These are phyloP conservation scores for Thalassophryne amazonica DNA, from an alignment of 2,797 vertebrate species.

Conservation along the genomic window DNA sequence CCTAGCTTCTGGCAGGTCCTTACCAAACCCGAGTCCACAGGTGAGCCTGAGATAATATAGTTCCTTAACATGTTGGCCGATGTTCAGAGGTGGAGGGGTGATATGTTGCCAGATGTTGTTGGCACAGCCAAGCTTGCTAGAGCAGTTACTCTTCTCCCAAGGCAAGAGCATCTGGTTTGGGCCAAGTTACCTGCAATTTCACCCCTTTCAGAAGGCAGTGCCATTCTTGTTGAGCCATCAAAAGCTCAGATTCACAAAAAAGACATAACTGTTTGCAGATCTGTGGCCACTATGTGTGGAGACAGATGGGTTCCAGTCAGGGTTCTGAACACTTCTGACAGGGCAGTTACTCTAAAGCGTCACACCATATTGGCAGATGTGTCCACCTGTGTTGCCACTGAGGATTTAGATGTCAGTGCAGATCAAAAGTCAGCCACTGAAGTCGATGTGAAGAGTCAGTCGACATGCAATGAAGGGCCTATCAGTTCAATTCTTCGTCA, in stretches of 20 bases:
- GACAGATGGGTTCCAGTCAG: slow-evolving; percentile 2
- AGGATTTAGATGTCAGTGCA: not conserved
- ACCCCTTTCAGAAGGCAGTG: not conserved
- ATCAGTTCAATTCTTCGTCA: not conserved
- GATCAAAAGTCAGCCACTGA: not conserved
- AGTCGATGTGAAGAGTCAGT: not conserved
- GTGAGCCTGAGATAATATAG: not conserved
- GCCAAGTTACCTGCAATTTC: not conserved
- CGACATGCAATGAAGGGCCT: not conserved
- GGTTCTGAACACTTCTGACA: not conserved
- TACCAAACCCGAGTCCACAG: not conserved
- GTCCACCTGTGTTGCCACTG: not conserved
- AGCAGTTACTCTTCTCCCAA: not conserved
- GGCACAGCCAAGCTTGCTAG: not conserved
- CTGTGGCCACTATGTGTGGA: not conserved
- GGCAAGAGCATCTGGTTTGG: not conserved
- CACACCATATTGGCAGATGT: slow-evolving; percentile 1
- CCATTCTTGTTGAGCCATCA: not conserved
- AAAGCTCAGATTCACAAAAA: not conserved
- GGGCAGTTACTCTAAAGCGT: not conserved
- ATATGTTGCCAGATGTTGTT: not conserved
- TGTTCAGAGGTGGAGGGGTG: slow-evolving; percentile 2
- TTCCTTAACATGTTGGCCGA: slow-evolving; percentile 10
- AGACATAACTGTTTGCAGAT: not conserved
- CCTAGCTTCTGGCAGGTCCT: slow-evolving; percentile 5